Conservation (phyloP, 1,140 invertebrate species). For the Chrysomallon squamiferum region DNA sequence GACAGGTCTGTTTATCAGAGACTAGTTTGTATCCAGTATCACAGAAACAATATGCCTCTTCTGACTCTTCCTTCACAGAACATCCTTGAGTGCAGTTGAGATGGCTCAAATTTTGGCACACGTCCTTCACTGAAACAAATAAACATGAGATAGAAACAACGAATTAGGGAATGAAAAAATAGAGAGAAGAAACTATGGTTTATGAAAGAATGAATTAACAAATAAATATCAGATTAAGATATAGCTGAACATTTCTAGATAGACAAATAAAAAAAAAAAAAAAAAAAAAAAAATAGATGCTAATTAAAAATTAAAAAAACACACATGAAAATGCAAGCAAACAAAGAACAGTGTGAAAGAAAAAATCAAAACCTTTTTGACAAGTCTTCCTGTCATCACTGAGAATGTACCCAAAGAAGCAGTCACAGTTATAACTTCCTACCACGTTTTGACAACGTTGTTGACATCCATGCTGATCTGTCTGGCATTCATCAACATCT, state of each 20-base stretch:
- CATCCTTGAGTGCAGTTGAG: neutral
- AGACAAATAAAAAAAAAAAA: no score
- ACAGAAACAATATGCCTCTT: conserved; percentile 2
- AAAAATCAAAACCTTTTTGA: conserved; percentile 15
- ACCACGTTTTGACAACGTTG: conserved; percentile 34
- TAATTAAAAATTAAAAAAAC: neutral
- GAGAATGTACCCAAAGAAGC: conserved; percentile 13
- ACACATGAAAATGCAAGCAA: no score
- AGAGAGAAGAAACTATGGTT: no score
- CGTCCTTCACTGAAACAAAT: neutral
- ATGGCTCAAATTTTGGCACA: neutral
- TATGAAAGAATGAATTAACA: no score
- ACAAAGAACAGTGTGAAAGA: no score
- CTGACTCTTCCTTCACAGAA: neutral
- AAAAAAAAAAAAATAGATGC: no score
- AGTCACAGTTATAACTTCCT: conserved; percentile 23
- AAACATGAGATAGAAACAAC: no score
- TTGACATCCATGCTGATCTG: conserved; percentile 46
- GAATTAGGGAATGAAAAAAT: no score
- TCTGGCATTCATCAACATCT: conserved; percentile 57
- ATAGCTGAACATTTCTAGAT: no score
- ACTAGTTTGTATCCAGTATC: neutral
- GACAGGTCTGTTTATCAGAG: neutral
- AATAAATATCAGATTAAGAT: neutral
- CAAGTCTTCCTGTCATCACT: conserved; percentile 16